Evolutionary conservation across 2,888 invertebrate species (phyloP).

Genomic region (Tenthredo notha): DNA sequence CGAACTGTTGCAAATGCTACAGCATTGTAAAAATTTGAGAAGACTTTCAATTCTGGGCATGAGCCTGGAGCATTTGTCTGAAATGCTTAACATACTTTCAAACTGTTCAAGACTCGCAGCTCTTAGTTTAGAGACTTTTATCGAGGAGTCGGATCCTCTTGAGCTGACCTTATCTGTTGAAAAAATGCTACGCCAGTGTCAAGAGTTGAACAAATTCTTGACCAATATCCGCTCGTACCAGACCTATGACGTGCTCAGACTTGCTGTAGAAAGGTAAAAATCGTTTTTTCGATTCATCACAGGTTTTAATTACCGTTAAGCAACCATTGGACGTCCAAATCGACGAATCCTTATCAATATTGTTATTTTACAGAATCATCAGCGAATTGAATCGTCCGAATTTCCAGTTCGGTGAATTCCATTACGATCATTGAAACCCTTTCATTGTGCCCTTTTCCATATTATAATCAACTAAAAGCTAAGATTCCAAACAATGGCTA

Average conservation of each 20-base stretch:
- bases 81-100: background rate
- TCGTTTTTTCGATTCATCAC: background rate
- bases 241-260: background rate
- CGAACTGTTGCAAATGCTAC: background rate
- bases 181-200: background rate
- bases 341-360: background rate
- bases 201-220: background rate
- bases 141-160: background rate
- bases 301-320: background rate
- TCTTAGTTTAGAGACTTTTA: background rate
- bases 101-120: background rate
- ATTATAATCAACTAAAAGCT: too few relatives aligned
- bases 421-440: background rate
- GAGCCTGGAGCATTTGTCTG: background rate
- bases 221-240: background rate
- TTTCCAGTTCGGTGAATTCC: background rate
- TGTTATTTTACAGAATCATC: background rate
- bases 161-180: background rate
- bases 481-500: background rate
- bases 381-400: conserved; percentile 10
- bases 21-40: background rate
- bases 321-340: background rate
- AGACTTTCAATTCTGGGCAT: background rate
- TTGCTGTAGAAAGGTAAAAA: background rate
- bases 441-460: background rate